These are phyloP conservation scores for Acanthurus leucopareius DNA, from an alignment of 2,797 vertebrate genomes.

Conservation along the genomic window DNA sequence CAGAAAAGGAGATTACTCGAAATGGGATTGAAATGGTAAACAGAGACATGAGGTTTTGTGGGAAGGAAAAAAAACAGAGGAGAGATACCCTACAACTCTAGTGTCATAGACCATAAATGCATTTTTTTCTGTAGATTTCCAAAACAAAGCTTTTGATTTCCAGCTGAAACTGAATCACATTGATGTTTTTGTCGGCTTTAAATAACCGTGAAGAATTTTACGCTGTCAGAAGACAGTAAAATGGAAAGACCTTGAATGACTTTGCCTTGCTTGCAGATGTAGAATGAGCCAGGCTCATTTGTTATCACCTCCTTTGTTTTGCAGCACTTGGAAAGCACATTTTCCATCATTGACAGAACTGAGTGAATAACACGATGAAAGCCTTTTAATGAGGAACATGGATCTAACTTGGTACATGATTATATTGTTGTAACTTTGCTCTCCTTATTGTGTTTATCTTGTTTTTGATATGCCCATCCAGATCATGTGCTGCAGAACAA, in stretches of 20 bases:
- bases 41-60: neutral
- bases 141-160: neutral
- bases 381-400: neutral
- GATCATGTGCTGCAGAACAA: neutral
- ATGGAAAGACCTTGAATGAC: constrained; percentile 1
- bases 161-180: neutral
- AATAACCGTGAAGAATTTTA: neutral
- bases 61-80: neutral
- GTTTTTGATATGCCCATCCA: neutral
- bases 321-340: neutral
- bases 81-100: neutral
- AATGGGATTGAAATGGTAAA: constrained; percentile 30
- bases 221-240: neutral
- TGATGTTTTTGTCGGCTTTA: constrained; percentile 1
- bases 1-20: constrained; percentile 29
- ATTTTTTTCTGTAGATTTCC: neutral
- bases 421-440: neutral
- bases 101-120: neutral
- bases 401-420: neutral
- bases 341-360: constrained; percentile 7
- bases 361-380: constrained; percentile 12
- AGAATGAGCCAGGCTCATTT: constrained; percentile 5
- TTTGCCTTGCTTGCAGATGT: neutral
- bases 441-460: neutral
- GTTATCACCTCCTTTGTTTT: constrained; percentile 13